Conservation (phyloP, 2,888 invertebrate species). For the Epicampocera succincta region DNA sequence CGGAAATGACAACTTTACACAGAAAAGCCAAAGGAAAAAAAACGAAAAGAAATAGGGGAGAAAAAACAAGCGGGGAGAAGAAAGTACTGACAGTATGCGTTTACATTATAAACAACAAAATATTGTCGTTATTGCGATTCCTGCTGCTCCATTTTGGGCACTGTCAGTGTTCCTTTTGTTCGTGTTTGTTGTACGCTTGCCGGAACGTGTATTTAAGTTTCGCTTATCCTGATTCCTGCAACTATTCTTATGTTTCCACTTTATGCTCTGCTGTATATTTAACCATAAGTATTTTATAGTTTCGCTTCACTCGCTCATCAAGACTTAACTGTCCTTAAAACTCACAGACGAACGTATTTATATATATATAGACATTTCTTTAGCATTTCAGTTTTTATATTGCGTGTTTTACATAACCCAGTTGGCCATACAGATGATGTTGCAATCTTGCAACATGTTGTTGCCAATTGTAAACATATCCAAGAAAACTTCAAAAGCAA, state of each 20-base stretch:
- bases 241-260: slow-evolving; percentile 3
- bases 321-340: slow-evolving; percentile 8
- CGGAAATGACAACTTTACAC: slow-evolving; percentile 73
- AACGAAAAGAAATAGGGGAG: not conserved
- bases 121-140: slow-evolving; percentile 30
- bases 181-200: not conserved
- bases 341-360: not conserved
- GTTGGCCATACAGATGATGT: too few species aligned
- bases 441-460: too few species aligned
- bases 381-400: not conserved
- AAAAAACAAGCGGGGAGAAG: not conserved
- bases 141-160: slow-evolving; percentile 18
- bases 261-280: too few species aligned
- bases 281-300: slow-evolving; percentile 10
- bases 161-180: not conserved
- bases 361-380: not conserved
- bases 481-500: too few species aligned
- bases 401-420: too few species aligned
- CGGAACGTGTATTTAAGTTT: slow-evolving; percentile 9
- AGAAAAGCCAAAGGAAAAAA: slow-evolving; percentile 36
- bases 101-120: slow-evolving; percentile 22
- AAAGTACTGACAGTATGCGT: slow-evolving; percentile 3
- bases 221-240: slow-evolving; percentile 26
- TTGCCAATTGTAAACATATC: too few species aligned
- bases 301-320: slow-evolving; percentile 11